Conservation (phyloP, 2,113 vertebrate species). For the Erythrolamprus reginae region DNA sequence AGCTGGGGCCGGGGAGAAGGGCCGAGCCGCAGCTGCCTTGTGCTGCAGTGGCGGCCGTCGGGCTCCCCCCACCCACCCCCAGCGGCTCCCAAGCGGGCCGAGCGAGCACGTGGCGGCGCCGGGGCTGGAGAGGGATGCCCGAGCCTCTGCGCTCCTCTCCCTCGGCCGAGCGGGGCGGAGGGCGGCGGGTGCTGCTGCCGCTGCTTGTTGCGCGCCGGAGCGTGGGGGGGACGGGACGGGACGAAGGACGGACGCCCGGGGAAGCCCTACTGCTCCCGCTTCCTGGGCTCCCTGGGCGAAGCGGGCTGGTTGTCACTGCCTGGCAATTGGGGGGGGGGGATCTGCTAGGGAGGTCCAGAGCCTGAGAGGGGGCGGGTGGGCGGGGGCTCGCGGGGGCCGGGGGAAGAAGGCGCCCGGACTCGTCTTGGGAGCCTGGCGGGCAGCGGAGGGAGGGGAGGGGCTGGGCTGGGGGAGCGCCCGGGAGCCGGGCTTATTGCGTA, state of each 20-base stretch:
- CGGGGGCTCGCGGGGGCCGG: too few relatives aligned
- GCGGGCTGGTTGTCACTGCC: neutral
- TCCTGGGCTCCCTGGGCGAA: neutral
- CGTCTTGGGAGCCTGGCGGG: neutral
- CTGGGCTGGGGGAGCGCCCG: neutral
- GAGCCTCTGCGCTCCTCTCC: neutral
- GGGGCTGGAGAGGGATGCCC: neutral
- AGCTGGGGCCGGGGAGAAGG: neutral
- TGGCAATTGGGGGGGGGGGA: neutral
- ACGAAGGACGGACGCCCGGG: too few relatives aligned
- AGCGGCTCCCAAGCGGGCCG: neutral
- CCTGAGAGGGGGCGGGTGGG: accelerated
- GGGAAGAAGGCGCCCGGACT: too few relatives aligned
- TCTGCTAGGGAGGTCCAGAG: neutral
- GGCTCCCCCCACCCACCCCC: too few relatives aligned
- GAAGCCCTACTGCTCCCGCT: neutral
- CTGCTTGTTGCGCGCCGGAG: neutral
- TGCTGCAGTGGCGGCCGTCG: neutral
- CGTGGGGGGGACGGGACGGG: neutral
- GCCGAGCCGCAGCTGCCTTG: neutral
- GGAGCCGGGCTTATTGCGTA: neutral
- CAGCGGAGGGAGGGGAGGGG: neutral
- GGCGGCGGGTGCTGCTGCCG: neutral
- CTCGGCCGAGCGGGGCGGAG: neutral
- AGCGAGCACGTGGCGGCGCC: neutral